Percentiles rank a stretch among this genome's conserved stretches.
Evolutionary conservation across 2,888 invertebrate species (phyloP).

Genomic region (Torymus auratus): DNA sequence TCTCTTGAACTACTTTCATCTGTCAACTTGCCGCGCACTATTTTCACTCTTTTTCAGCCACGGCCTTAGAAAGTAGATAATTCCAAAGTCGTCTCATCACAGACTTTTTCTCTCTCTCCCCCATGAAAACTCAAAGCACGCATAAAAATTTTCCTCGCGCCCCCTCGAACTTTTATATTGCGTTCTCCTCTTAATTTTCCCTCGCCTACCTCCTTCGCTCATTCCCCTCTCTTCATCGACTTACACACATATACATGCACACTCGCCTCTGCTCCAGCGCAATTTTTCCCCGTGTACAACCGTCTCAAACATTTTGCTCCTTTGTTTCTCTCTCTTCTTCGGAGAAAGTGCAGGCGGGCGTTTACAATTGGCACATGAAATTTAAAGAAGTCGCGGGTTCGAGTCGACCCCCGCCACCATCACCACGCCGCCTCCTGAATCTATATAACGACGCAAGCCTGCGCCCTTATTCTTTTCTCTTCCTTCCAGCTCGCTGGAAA

Average conservation of each 20-base stretch:
- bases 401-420: no score
- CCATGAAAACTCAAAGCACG: no score
- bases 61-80: no score
- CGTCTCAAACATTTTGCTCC: conserved; percentile 37
- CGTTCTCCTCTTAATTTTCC: conserved; percentile 38
- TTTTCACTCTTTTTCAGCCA: no score
- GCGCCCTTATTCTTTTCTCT: conserved; percentile 75
- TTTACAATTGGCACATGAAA: conserved; percentile 76
- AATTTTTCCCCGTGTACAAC: neutral
- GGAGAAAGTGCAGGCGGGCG: conserved; percentile 68
- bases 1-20: no score
- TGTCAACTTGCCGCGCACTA: no score
- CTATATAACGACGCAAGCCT: conserved; percentile 61
- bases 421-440: conserved; percentile 67
- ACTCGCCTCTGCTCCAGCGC: no score
- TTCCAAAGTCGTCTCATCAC: no score
- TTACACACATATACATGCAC: no score
- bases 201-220: no score
- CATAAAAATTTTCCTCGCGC: no score
- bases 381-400: conserved; percentile 70
- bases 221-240: neutral
- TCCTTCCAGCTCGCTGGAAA: conserved; percentile 75
- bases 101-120: no score
- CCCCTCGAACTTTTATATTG: neutral
- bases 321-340: conserved; percentile 18